phyloP scores from a whole-genome alignment of 2,888 invertebrate genomes.

The Aelia acuminata region DNA sequence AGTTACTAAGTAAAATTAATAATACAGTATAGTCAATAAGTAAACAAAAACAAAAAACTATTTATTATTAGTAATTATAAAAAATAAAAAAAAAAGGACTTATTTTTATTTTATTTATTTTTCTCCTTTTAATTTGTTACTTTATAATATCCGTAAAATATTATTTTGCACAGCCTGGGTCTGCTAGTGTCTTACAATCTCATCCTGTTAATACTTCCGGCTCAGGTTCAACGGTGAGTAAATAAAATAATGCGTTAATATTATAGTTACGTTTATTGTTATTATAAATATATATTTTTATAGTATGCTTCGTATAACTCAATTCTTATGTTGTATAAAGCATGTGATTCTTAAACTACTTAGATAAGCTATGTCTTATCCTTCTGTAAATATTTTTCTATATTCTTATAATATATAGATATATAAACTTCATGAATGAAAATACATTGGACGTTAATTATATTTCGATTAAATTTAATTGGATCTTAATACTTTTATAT shows the following conservation, averaged over 20 bases:
- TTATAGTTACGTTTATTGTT: conserved; percentile 31
- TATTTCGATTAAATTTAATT: no score
- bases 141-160: conserved; percentile 39
- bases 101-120: conserved; percentile 15
- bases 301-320: not conserved
- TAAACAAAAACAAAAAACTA: no score
- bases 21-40: not conserved
- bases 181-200: conserved; percentile 43
- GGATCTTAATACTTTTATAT: no score
- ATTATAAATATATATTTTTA: not conserved
- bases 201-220: conserved; percentile 57
- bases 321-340: not conserved
- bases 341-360: not conserved
- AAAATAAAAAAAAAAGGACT: not conserved
- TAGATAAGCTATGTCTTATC: not conserved
- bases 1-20: not conserved
- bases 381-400: not conserved
- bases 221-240: conserved; percentile 58
- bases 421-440: no score
- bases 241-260: conserved; percentile 54
- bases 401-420: no score
- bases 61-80: not conserved
- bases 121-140: not conserved
- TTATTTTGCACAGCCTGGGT: conserved; percentile 59
- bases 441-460: no score